Percentiles rank a stretch among this genome's conserved stretches.
Evolutionary conservation across 2,888 invertebrate genomes (phyloP).

Genomic region (Tenodera sinensis): DNA sequence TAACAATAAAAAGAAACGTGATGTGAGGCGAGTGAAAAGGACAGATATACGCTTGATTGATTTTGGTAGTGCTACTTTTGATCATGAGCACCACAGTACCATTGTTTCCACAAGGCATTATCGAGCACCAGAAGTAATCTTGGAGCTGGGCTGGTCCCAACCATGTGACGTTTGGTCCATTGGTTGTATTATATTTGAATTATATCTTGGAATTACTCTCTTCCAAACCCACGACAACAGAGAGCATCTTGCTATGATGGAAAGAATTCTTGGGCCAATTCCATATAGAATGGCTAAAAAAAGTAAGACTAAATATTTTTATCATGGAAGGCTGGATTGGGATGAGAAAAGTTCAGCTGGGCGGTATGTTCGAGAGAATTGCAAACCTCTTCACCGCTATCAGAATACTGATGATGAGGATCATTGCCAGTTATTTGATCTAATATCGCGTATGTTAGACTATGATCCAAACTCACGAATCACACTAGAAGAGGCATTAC

Average conservation of each 20-base stretch:
- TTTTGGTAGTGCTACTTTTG: slow-evolving; percentile 99
- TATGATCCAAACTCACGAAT: slow-evolving; percentile 93
- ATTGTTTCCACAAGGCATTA: slow-evolving; percentile 99
- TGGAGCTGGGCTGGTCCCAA: slow-evolving; percentile 98
- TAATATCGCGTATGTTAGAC: slow-evolving; percentile 93
- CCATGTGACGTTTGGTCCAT: slow-evolving; percentile 99
- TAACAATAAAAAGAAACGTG: slow-evolving; percentile 79
- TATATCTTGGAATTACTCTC: slow-evolving; percentile 95
- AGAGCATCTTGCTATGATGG: slow-evolving; percentile 99
- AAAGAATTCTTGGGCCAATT: slow-evolving; percentile 93
- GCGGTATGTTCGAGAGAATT: slow-evolving; percentile 95
- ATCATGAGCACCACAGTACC: slow-evolving; percentile 99
- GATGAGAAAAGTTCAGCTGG: slow-evolving; percentile 95
- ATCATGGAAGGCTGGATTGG: slow-evolving; percentile 97
- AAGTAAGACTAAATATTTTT: slow-evolving; percentile 97
- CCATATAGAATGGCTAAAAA: slow-evolving; percentile 89
- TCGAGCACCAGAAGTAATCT: slow-evolving; percentile 97
- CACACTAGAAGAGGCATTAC: slow-evolving; percentile 79
- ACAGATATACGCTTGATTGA: slow-evolving; percentile 96
- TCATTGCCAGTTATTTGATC: slow-evolving; percentile 88
- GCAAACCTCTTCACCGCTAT: slow-evolving; percentile 93
- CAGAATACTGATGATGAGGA: slow-evolving; percentile 84
- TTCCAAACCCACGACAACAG: slow-evolving; percentile 99
- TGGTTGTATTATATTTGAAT: slow-evolving; percentile 98
- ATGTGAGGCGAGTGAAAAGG: slow-evolving; percentile 81